phyloP scores from a whole-genome alignment of 2,888 invertebrate species.

The Plebejus anna region DNA sequence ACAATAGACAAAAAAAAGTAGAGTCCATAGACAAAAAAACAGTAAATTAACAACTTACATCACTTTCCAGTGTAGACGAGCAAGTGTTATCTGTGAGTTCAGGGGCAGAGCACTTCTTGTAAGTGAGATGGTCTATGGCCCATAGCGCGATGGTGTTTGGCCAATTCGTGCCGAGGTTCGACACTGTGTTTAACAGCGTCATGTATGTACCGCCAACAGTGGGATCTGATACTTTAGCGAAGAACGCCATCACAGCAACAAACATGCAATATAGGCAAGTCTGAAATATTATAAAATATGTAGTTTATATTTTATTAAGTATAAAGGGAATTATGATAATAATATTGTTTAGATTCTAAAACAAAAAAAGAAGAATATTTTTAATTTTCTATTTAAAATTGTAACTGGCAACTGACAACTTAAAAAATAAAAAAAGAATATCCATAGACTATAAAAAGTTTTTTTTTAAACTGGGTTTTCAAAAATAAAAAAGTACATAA shows the following conservation, averaged over 20 bases:
- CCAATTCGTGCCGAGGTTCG: constrained; percentile 99
- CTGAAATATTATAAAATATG: constrained; percentile 68
- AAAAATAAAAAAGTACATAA: not conserved
- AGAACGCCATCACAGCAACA: constrained; percentile 98
- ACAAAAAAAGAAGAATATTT: too few species aligned
- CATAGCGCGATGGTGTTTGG: constrained; percentile 94
- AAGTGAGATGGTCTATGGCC: constrained; percentile 94
- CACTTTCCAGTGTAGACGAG: constrained; percentile 79
- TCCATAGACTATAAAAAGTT: too few species aligned
- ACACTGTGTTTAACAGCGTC: constrained; percentile 97
- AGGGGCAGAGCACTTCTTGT: constrained; percentile 83
- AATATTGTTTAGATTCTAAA: too few species aligned
- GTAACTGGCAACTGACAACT: too few species aligned
- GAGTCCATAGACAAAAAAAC: not conserved
- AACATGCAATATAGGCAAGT: constrained; percentile 97
- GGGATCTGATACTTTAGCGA: constrained; percentile 97
- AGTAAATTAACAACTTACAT: constrained; percentile 74
- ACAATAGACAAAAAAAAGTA: not conserved
- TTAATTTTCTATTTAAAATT: too few species aligned
- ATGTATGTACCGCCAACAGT: constrained; percentile 99
- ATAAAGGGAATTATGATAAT: too few species aligned
- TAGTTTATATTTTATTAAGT: too few species aligned
- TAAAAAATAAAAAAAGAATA: too few species aligned
- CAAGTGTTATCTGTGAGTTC: constrained; percentile 81
- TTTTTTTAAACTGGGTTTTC: too few species aligned